These are phyloP conservation scores for Peribatodes rhomboidaria DNA, from an alignment of 2,888 invertebrate genomes.

Conservation along the genomic window DNA sequence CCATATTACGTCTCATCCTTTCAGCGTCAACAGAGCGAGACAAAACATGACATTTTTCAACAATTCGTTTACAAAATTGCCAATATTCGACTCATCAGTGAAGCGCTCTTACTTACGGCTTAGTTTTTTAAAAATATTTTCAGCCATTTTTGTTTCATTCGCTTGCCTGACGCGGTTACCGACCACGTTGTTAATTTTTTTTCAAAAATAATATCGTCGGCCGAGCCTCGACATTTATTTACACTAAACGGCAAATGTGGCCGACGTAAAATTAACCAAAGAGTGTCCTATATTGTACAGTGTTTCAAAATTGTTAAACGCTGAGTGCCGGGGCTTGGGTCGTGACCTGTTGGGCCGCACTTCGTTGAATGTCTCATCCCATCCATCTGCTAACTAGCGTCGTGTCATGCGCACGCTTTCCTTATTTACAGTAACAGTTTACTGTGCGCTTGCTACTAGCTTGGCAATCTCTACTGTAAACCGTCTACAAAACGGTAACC, in stretches of 20 bases:
- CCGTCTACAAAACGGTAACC: neutral
- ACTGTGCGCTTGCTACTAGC: neutral
- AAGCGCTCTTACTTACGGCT: slow-evolving; percentile 43
- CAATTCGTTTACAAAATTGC: slow-evolving; percentile 38
- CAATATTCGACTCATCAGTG: slow-evolving; percentile 38
- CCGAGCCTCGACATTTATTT: slow-evolving; percentile 56
- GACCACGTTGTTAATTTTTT: slow-evolving; percentile 46
- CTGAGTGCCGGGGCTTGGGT: slow-evolving; percentile 22
- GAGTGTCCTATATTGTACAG: slow-evolving; percentile 57
- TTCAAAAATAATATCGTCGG: slow-evolving; percentile 53
- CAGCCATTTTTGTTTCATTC: slow-evolving; percentile 50
- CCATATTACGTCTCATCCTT: slow-evolving; percentile 44
- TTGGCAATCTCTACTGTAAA: neutral
- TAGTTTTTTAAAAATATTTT: slow-evolving; percentile 45
- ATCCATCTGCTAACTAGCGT: neutral
- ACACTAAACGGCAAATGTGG: slow-evolving; percentile 56
- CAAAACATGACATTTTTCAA: slow-evolving; percentile 45
- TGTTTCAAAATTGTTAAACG: slow-evolving; percentile 42
- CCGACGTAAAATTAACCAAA: slow-evolving; percentile 41
- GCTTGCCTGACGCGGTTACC: slow-evolving; percentile 48
- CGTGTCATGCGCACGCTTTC: neutral
- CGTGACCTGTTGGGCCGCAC: neutral
- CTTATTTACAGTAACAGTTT: neutral
- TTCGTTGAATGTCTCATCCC: neutral
- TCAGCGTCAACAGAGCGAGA: slow-evolving; percentile 47